Conservation (phyloP, 2,113 vertebrate genomes). For the Chloroceryle aenea region DNA sequence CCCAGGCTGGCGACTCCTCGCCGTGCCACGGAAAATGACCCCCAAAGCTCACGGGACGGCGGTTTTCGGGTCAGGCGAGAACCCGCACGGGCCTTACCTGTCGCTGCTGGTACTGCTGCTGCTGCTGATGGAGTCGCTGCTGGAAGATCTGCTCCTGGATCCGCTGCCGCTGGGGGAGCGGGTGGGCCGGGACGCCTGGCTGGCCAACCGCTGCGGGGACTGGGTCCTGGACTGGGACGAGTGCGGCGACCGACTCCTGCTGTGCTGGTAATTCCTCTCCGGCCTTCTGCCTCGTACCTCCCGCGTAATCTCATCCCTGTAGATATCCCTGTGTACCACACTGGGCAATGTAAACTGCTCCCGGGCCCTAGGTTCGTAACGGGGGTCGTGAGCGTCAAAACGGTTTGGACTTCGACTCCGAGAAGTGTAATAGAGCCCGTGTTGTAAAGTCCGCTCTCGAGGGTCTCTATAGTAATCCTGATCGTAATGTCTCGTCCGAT, state of each 20-base stretch:
- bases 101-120: slow-evolving; percentile 97
- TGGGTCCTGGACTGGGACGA: slow-evolving; percentile 93
- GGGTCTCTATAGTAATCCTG: slow-evolving; percentile 97
- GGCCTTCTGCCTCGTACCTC: slow-evolving; percentile 89
- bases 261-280: slow-evolving; percentile 93
- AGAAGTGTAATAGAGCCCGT: slow-evolving; percentile 92
- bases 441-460: slow-evolving; percentile 91
- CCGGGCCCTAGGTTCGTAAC: slow-evolving; percentile 92
- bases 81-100: slow-evolving; percentile 82
- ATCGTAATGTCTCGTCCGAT: slow-evolving; percentile 97
- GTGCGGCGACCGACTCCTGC: slow-evolving; percentile 94
- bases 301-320: slow-evolving; percentile 89
- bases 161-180: slow-evolving; percentile 92
- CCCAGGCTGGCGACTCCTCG: background rate
- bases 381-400: slow-evolving; percentile 93
- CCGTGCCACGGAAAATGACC: rapidly evolving
- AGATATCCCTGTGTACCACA: slow-evolving; percentile 97
- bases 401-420: slow-evolving; percentile 95
- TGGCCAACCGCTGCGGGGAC: slow-evolving; percentile 91
- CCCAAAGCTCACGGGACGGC: rapidly evolving
- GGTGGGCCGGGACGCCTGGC: slow-evolving; percentile 86
- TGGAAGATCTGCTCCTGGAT: slow-evolving; percentile 93
- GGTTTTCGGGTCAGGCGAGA: background rate
- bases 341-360: slow-evolving; percentile 93
- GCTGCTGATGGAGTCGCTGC: slow-evolving; percentile 98